Evolutionary conservation across 2,888 invertebrate genomes (phyloP).

Genomic region (Elaeidobius kamerunicus): DNA sequence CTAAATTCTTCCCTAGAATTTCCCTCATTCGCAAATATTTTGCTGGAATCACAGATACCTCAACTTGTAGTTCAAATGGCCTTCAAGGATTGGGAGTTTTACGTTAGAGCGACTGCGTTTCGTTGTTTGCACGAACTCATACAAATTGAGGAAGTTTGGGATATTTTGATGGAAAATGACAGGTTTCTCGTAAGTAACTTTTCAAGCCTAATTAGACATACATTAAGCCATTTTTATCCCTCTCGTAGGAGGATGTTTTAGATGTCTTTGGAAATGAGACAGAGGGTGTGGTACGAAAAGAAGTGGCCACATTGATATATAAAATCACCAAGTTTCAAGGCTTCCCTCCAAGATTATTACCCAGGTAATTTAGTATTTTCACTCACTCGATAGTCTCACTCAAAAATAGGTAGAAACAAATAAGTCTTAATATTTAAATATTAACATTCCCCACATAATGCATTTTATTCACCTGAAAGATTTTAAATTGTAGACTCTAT

Average conservation of each 20-base stretch:
- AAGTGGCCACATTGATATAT: conserved; percentile 65
- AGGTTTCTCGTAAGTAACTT: conserved; percentile 23
- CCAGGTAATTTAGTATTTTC: conserved; percentile 13
- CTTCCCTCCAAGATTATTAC: conserved; percentile 48
- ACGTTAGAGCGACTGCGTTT: conserved; percentile 73
- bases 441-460: too few relatives aligned
- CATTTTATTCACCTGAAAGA: too few relatives aligned
- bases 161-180: conserved; percentile 51
- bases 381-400: neutral
- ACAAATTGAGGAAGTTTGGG: conserved; percentile 65
- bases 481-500: conserved; percentile 53
- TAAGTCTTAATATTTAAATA: too few relatives aligned
- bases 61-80: conserved; percentile 64
- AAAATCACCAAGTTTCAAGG: conserved; percentile 65
- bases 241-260: conserved; percentile 55
- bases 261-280: conserved; percentile 61
- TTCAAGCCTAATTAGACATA: too few relatives aligned
- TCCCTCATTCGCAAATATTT: conserved; percentile 70
- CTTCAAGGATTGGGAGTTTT: conserved; percentile 67
- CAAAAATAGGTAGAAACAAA: neutral
- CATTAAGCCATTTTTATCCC: too few relatives aligned
- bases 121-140: conserved; percentile 68
- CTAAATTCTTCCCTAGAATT: too few relatives aligned
- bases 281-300: conserved; percentile 75
- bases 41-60: conserved; percentile 63